A percentile compares a stretch with the other conserved stretches of the same genome.
Conservation (phyloP, 2,113 vertebrate genomes). For the Diphyllodes magnificus region DNA sequence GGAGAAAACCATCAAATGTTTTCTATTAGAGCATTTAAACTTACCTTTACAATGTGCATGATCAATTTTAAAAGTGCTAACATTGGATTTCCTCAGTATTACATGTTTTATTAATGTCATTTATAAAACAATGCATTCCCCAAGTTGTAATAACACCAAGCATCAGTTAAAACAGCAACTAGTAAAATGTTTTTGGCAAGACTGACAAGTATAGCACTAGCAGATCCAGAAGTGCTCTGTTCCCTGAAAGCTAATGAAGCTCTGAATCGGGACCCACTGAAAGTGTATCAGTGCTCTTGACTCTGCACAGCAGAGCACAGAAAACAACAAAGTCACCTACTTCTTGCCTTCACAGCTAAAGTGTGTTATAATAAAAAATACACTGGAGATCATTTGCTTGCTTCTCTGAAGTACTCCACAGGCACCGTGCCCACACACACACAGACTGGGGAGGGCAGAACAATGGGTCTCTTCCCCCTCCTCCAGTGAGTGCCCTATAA, state of each 20-base stretch:
- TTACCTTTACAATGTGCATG: neutral
- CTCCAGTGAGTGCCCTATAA: neutral
- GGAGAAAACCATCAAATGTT: neutral
- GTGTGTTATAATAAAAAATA: neutral
- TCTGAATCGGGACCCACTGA: neutral
- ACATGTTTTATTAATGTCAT: neutral
- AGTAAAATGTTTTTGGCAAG: conserved; percentile 39
- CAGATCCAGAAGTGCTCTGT: neutral
- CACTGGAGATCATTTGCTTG: neutral
- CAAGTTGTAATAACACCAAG: conserved; percentile 4
- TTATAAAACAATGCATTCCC: conserved; percentile 19
- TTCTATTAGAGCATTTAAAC: neutral
- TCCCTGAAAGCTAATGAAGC: conserved; percentile 30
- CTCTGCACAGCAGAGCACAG: neutral
- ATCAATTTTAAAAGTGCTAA: neutral
- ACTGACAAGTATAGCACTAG: neutral
- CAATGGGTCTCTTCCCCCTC: neutral
- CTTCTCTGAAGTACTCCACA: neutral
- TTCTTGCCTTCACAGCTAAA: neutral
- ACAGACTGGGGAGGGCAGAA: neutral
- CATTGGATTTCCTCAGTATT: neutral
- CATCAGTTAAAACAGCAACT: conserved; percentile 26
- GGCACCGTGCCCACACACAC: neutral
- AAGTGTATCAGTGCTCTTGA: neutral
- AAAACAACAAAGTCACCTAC: neutral